Conservation (phyloP, 92 coral and sea anemone species). For the Porites divaricata region DNA sequence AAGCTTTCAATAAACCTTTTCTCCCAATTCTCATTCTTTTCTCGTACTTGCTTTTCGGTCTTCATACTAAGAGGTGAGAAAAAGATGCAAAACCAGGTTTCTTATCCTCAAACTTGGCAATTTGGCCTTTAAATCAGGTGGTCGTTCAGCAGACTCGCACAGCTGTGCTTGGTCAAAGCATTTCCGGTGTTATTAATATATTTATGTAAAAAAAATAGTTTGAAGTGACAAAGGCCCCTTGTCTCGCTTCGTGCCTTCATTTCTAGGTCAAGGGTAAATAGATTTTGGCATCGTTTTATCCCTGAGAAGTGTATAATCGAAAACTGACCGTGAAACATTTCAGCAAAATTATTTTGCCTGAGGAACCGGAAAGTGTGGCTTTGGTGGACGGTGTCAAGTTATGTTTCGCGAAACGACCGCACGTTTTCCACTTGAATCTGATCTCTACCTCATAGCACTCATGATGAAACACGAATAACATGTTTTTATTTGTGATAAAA, state of each 20-base stretch:
- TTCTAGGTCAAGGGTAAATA: constrained; percentile 15
- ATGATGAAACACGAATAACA: background rate
- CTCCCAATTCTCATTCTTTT: too few species aligned
- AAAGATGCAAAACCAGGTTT: too few species aligned
- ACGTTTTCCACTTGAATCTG: background rate
- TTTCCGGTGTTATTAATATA: constrained; percentile 13
- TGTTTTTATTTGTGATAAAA: background rate
- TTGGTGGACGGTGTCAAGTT: background rate
- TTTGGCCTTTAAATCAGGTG: background rate
- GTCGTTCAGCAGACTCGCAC: background rate
- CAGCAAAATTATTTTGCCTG: background rate
- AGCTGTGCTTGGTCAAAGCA: background rate
- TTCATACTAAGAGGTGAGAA: too few species aligned
- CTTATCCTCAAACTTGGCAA: too few species aligned
- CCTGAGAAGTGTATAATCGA: background rate
- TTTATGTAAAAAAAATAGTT: background rate
- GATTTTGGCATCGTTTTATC: background rate
- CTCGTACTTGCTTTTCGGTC: too few species aligned
- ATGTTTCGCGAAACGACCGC: background rate
- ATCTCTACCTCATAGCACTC: background rate
- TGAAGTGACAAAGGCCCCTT: background rate
- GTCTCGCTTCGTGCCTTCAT: background rate
- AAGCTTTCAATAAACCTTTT: background rate
- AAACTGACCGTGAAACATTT: background rate
- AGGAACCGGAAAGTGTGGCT: background rate